Evolutionary conservation across 2,113 vertebrate genomes (phyloP).

Genomic region (Gnathonemus echidnorhynchus): DNA sequence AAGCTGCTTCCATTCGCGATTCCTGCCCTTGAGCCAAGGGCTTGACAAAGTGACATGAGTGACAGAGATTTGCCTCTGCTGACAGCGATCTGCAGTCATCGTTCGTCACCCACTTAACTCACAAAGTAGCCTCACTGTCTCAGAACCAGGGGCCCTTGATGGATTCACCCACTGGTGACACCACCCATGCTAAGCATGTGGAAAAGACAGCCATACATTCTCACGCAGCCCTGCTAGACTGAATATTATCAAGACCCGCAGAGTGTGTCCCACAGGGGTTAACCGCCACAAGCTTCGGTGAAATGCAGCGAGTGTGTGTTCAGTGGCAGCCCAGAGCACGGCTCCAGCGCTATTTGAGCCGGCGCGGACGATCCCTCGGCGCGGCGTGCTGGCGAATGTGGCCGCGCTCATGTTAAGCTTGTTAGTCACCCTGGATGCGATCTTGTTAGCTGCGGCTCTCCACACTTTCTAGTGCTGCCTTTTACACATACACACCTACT

Average conservation of each 20-base stretch:
- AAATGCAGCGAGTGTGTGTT: slow-evolving; percentile 21
- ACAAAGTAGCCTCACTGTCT: not conserved
- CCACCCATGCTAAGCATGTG: not conserved
- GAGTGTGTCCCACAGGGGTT: slow-evolving; percentile 26
- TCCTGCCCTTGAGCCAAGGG: not conserved
- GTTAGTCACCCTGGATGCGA: slow-evolving; percentile 71
- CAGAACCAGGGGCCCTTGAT: not conserved
- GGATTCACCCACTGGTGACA: not conserved
- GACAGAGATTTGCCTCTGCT: not conserved
- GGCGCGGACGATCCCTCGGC: slow-evolving; percentile 50
- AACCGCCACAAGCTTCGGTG: not conserved
- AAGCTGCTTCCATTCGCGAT: not conserved
- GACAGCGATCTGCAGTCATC: slow-evolving; percentile 2
- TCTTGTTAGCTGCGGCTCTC: slow-evolving; percentile 67
- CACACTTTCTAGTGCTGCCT: slow-evolving; percentile 65
- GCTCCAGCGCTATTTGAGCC: slow-evolving; percentile 59
- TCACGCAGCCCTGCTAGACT: not conserved
- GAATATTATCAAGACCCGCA: slow-evolving; percentile 28
- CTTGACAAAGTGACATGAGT: not conserved
- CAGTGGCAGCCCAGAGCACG: slow-evolving; percentile 55
- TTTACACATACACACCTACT: slow-evolving; percentile 67
- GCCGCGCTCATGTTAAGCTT: slow-evolving; percentile 66
- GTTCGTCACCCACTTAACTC: slow-evolving; percentile 2
- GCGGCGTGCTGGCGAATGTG: slow-evolving; percentile 55
- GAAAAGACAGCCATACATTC: not conserved